phyloP scores from a whole-genome alignment of 2,888 invertebrate species.

The Torymus texanus region DNA sequence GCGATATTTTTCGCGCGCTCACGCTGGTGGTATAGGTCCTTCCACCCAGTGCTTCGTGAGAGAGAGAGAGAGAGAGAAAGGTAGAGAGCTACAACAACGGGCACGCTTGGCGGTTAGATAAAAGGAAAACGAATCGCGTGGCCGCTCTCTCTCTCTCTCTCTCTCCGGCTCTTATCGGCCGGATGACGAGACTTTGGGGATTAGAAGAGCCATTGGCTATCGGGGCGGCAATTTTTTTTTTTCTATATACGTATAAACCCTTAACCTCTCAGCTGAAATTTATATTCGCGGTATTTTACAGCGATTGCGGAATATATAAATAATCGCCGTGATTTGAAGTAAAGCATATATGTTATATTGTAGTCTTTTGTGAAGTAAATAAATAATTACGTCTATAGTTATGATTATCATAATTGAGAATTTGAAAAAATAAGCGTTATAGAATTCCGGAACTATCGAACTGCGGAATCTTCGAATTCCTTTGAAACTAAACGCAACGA shows the following conservation, averaged over 20 bases:
- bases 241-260: no score
- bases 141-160: background rate
- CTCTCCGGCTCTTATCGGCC: constrained; percentile 18
- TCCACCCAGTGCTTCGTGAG: constrained; percentile 5
- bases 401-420: no score
- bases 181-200: constrained; percentile 23
- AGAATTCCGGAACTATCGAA: no score
- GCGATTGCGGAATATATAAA: background rate
- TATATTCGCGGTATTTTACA: no score
- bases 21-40: background rate
- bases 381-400: no score
- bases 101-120: constrained; percentile 12
- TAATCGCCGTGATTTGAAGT: no score
- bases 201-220: constrained; percentile 22
- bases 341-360: no score
- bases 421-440: no score
- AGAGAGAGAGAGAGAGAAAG: no score
- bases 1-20: constrained; percentile 34
- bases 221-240: background rate
- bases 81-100: background rate
- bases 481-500: constrained; percentile 11
- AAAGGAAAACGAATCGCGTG: constrained; percentile 25
- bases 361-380: no score
- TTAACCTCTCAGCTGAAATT: no score
- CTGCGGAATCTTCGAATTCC: constrained; percentile 35